Base-by-base conservation (phyloP, 2,113 vertebrate species). In the Menura novaehollandiae region DNA sequence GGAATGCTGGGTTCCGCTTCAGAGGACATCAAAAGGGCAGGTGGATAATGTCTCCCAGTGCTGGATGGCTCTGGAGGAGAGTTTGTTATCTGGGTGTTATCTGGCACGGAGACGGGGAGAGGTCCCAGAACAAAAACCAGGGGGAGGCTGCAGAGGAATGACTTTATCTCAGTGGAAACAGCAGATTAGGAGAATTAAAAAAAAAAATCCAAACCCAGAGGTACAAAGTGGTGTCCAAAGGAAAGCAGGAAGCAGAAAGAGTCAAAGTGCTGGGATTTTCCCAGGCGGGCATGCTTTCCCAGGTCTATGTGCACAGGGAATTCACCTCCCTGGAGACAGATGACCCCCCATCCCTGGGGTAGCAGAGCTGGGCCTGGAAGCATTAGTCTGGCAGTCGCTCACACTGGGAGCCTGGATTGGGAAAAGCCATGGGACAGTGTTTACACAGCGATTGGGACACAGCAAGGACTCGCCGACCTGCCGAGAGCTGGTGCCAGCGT, bases 21-120 rank as follows among this genome's bases (percentile, higher is more conserved):
- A 3, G 89, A 17, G 83, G 79, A 11, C 16, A 5, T 73, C 10
- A 9, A n/a, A 80, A 76, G 73, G 80, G 72, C 67, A 52, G 53
- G 8, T n/a, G 58, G 72, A 33, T 85, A 17, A 63, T 11, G 72
- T 43, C 58, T 47, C 1, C 5, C 13, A 7, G 6, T 1, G 3
- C 51, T 47, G 74, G 26, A 60, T 74, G 24, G 86, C 69, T 28
- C 43, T 3, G 7, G 47, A 88, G 75, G 56, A 55, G 67, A 59
- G 20, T 1, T 19, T 33, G 56, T 60, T 71, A 18, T 30, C 60
- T 33, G 51, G 2, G 4, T 33, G n/a, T 63, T 74, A 33, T 11
- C 59, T 43, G 46, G 49, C 74, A 64, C 0, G 0, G 59, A 28
- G 56, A 12, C 0, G 0, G 51, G n/a, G 24, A 2, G 13, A 86